A percentile compares a stretch with the other conserved stretches of the same genome.
phyloP scores from a whole-genome alignment of 2,888 invertebrate genomes.

The Drosophila atripex region DNA sequence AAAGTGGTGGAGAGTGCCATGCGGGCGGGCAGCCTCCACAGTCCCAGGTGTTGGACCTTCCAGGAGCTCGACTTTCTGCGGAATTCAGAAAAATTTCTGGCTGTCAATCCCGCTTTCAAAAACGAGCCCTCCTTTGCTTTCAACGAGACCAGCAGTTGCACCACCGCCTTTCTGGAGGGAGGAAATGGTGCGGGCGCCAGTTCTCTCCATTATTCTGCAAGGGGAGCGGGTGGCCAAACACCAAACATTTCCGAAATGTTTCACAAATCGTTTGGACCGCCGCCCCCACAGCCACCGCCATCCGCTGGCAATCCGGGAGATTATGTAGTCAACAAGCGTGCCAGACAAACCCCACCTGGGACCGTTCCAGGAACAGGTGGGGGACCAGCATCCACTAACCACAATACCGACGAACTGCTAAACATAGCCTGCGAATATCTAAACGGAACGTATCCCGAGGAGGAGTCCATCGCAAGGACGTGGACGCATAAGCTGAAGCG shows the following conservation, averaged over 20 bases:
- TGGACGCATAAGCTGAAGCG: conserved; percentile 82
- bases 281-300: conserved; percentile 47
- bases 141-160: conserved; percentile 70
- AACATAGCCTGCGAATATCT: conserved; percentile 81
- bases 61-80: conserved; percentile 80
- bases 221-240: conserved; percentile 56
- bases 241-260: conserved; percentile 81
- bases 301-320: conserved; percentile 28
- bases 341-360: conserved; percentile 53
- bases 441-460: conserved; percentile 78
- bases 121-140: conserved; percentile 68
- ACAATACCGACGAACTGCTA: conserved; percentile 75
- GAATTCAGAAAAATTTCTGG: conserved; percentile 80
- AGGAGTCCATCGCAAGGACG: conserved; percentile 81
- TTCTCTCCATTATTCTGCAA: conserved; percentile 55
- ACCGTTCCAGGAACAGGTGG: background rate
- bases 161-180: conserved; percentile 68
- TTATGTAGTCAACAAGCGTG: conserved; percentile 49
- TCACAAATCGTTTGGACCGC: conserved; percentile 79
- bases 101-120: conserved; percentile 74
- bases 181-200: background rate
- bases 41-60: conserved; percentile 81
- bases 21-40: conserved; percentile 73
- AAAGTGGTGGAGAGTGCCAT: conserved; percentile 80
- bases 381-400: conserved; percentile 39